phyloP scores from a whole-genome alignment of 2,888 invertebrate genomes.

The Drosophila helvetica region DNA sequence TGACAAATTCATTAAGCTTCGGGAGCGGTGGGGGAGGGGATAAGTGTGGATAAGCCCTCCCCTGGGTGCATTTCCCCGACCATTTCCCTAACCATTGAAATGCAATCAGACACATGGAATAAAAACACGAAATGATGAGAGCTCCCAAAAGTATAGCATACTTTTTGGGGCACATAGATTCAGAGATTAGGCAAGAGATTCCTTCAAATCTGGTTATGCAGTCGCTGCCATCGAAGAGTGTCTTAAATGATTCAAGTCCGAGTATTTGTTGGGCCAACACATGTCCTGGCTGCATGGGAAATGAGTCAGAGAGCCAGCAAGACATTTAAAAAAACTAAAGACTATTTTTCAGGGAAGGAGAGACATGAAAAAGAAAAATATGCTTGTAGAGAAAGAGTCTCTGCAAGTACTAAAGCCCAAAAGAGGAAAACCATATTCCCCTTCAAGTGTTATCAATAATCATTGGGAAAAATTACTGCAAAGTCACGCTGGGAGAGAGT shows the following conservation, averaged over 20 bases:
- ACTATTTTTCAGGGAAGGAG: too few relatives aligned
- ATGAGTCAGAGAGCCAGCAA: background rate
- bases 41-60: background rate
- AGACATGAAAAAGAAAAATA: too few relatives aligned
- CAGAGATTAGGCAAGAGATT: background rate
- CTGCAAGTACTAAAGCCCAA: too few relatives aligned
- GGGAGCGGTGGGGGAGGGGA: background rate
- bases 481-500: background rate
- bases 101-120: background rate
- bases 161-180: background rate
- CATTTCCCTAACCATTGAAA: background rate
- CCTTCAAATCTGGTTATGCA: background rate
- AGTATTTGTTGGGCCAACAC: background rate
- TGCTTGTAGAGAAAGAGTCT: too few relatives aligned
- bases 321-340: background rate
- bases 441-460: background rate
- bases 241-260: background rate
- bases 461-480: background rate
- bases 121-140: background rate
- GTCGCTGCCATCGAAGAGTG: background rate
- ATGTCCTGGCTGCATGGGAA: background rate
- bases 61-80: background rate
- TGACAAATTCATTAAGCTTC: constrained; percentile 36
- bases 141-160: background rate
- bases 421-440: background rate